Evolutionary conservation across 2,113 vertebrate species (phyloP), one percentile per base, ranked within the genome.

Genomic region (Morone chrysops): DNA sequence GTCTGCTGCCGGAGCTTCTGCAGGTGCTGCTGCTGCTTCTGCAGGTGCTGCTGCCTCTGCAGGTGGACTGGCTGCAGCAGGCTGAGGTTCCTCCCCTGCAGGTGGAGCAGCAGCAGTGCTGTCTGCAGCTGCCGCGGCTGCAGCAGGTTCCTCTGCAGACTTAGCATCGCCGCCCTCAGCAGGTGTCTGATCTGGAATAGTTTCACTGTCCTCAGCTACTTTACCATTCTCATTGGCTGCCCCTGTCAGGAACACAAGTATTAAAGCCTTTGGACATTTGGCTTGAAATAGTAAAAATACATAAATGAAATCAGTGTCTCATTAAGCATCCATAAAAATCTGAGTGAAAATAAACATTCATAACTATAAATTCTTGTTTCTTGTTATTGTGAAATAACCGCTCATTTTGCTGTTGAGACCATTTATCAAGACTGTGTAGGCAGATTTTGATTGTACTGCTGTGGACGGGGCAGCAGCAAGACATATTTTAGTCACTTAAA

Each of bases 151-250:
- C 0, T 83, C 81, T 41, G 65, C 69, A 13, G 76, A 53, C 14
- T 84, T 80, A 12, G 22, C 80, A 14, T 85, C 82, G 0, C 60
- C 16, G 3, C 25, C 38, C 0, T 76, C 76, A 12, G 86, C 71
- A 0, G 88, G 65, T 5, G 91, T 91, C 81, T 91, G 90, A 79
- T 95, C 94, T 0, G 92, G 90, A 68, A 93, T 78, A 40, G 92
- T 94, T 82, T 92, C 91, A n/a, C 82, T 87, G 75, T 94, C 93
- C 57, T 90, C 93, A 5, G 93, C 86, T 79, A 83, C 50, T 4
- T 90, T 91, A 7, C 89, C 89, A 40, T 93, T 94, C 77, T 93
- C 92, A 75, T 78, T 90, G 13, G 84, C 90, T 0, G 65, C 84
- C 17, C 90, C 93, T 95, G 87, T 81, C 36, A 69, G 63, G 31